phyloP scores from a whole-genome alignment of 2,797 vertebrate genomes.

The Podargus strigoides region DNA sequence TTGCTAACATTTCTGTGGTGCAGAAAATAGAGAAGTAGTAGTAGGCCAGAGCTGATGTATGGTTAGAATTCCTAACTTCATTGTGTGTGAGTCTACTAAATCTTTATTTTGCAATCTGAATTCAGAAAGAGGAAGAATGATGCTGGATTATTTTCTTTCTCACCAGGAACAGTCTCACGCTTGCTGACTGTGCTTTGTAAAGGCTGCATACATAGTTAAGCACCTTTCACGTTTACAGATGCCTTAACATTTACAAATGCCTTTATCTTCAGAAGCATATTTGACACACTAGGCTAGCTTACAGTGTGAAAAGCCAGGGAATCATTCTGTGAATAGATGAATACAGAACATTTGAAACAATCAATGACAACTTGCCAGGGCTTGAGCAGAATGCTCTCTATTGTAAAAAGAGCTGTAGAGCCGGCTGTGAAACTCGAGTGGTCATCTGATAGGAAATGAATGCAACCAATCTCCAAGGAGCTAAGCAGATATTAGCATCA shows the following conservation, averaged over 20 bases:
- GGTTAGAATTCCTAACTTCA: not conserved
- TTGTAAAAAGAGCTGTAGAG: not conserved
- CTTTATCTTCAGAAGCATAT: slow-evolving; percentile 52
- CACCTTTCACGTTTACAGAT: slow-evolving; percentile 17
- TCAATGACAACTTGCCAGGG: slow-evolving; percentile 35
- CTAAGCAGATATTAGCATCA: not conserved
- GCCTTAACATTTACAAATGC: slow-evolving; percentile 30
- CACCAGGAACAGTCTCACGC: not conserved
- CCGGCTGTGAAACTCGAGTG: not conserved
- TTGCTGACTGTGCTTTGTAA: slow-evolving; percentile 5
- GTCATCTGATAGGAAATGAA: slow-evolving; percentile 46
- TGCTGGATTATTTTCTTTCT: slow-evolving; percentile 31
- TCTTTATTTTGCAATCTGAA: slow-evolving; percentile 31
- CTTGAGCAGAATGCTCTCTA: not conserved
- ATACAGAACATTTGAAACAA: slow-evolving; percentile 51
- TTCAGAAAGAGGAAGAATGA: not conserved
- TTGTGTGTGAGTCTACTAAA: not conserved
- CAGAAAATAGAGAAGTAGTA: not conserved
- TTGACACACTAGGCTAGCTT: slow-evolving; percentile 32
- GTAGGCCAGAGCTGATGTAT: not conserved
- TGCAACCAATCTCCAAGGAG: slow-evolving; percentile 22
- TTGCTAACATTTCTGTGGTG: not conserved
- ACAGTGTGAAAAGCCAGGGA: slow-evolving; percentile 13
- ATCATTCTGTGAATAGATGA: slow-evolving; percentile 39
- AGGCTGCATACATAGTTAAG: slow-evolving; percentile 18